Percentiles rank a stretch among this genome's conserved stretches.
Conservation (phyloP, 2,797 vertebrate species). For the Hydrocynus forskahlii region DNA sequence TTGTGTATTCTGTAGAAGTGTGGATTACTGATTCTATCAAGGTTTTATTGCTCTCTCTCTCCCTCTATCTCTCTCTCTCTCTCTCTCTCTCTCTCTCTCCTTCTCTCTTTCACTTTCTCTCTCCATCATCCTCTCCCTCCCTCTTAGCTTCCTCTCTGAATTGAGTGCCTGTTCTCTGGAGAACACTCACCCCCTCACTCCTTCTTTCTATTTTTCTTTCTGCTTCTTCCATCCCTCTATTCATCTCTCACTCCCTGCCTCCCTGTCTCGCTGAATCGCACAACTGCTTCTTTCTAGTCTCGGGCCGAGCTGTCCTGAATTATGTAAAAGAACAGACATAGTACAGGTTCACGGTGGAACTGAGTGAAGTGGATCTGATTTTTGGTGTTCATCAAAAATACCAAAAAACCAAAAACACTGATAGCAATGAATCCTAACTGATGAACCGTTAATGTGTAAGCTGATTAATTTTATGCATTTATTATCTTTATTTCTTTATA, state of each 20-base stretch:
- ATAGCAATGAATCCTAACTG: no score
- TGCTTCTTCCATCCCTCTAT: background rate
- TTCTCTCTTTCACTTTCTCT: background rate
- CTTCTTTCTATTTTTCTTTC: background rate
- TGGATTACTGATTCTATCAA: slow-evolving; percentile 26
- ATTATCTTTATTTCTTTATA: no score
- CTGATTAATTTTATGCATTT: no score
- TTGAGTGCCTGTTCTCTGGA: background rate
- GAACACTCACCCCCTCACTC: slow-evolving; percentile 2
- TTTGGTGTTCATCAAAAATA: background rate
- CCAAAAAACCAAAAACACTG: background rate
- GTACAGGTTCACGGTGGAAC: background rate
- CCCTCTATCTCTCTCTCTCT: background rate
- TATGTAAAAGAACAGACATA: background rate
- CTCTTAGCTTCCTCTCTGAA: slow-evolving; percentile 5
- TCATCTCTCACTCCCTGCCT: background rate
- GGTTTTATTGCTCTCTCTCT: background rate
- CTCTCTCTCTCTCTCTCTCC: background rate
- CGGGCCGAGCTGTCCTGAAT: background rate
- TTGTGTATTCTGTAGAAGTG: background rate
- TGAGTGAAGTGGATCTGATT: background rate
- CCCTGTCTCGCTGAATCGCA: background rate
- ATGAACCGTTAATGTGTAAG: no score
- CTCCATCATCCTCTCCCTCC: background rate
- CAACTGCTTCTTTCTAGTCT: background rate